Percentiles rank a stretch among this genome's conserved stretches.
These are phyloP conservation scores for Vulpes vulpes DNA, from an alignment of 2,113 vertebrate genomes.

Conservation along the genomic window DNA sequence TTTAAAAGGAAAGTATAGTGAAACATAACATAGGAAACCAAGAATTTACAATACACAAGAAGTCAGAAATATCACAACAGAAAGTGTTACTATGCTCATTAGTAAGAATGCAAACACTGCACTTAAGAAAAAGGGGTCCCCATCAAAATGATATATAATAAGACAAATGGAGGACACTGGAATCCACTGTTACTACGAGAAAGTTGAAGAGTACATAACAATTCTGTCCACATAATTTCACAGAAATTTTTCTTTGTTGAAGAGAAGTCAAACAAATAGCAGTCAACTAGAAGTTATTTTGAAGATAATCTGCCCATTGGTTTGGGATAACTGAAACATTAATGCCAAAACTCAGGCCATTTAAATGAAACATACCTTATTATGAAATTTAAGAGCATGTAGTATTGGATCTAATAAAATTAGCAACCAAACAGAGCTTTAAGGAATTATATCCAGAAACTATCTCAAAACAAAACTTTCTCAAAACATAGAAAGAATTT, in stretches of 20 bases:
- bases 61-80: neutral
- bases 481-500: neutral
- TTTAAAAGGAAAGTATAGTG: neutral
- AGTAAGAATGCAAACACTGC: neutral
- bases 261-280: constrained; percentile 16
- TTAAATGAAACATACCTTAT: constrained; percentile 8
- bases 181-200: neutral
- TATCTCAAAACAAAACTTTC: too few relatives aligned
- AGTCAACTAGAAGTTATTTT: neutral
- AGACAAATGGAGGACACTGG: neutral
- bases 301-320: neutral
- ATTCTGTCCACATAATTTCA: neutral
- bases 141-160: neutral
- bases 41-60: neutral
- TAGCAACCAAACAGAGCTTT: neutral
- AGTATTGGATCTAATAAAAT: neutral
- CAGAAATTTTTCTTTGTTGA: neutral
- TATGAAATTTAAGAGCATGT: neutral
- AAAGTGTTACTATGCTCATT: neutral
- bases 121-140: neutral
- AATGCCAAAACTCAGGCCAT: constrained; percentile 26
- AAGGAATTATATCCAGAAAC: constrained; percentile 1
- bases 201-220: neutral
- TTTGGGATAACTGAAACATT: neutral
- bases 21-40: neutral